phyloP scores from a whole-genome alignment of 2,797 vertebrate genomes.

The Eulemur mongoz region DNA sequence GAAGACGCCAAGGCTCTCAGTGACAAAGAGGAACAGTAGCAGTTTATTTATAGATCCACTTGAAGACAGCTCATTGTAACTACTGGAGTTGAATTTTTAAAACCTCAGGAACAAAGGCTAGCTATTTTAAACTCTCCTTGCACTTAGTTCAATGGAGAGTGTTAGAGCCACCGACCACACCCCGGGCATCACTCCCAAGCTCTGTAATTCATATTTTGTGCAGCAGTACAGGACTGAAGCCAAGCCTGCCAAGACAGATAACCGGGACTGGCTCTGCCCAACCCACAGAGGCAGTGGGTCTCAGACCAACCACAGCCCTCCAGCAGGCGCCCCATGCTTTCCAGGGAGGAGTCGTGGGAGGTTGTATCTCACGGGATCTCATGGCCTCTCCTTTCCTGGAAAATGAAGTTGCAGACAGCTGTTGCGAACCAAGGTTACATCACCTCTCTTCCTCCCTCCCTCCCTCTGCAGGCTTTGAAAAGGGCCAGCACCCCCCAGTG shows the following conservation, averaged over 20 bases:
- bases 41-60: constrained; percentile 85
- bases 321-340: neutral
- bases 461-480: constrained; percentile 25
- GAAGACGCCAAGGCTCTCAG: constrained; percentile 75
- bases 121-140: constrained; percentile 74
- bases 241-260: neutral
- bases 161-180: neutral
- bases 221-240: neutral
- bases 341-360: neutral
- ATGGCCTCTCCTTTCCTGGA: constrained; percentile 7
- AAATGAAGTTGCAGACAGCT: constrained; percentile 13
- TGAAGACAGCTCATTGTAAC: constrained; percentile 82
- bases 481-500: constrained; percentile 80
- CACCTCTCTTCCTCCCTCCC: neutral
- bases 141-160: constrained; percentile 69
- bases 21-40: constrained; percentile 83
- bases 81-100: constrained; percentile 72
- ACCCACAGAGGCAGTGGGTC: neutral
- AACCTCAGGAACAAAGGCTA: constrained; percentile 71
- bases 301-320: neutral
- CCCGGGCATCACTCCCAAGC: constrained; percentile 37
- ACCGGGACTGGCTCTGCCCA: neutral
- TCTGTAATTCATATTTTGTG: constrained; percentile 56
- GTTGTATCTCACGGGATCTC: neutral
- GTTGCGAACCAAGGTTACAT: neutral